Evolutionary conservation across 1,140 invertebrate genomes (phyloP).

Genomic region (Campoletis sonorensis): DNA sequence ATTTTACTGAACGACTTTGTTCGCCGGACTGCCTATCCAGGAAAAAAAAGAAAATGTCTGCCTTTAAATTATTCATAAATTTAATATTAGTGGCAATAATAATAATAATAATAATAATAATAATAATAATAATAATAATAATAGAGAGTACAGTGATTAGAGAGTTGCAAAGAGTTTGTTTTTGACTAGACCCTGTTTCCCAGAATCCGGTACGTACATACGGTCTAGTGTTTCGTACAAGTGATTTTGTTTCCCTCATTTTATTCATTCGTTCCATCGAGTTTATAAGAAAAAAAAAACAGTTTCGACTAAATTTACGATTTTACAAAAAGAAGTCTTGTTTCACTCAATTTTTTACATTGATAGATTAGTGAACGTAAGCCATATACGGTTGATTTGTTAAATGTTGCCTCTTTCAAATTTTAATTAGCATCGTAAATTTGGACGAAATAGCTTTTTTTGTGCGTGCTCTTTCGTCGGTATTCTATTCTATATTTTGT

Average conservation of each 20-base stretch:
- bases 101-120: no score
- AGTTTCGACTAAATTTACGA: neutral
- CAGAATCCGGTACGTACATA: conserved; percentile 57
- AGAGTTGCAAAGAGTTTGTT: conserved; percentile 39
- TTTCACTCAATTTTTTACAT: neutral
- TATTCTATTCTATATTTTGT: neutral
- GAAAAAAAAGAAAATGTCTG: conserved; percentile 45
- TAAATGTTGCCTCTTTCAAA: neutral
- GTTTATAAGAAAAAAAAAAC: conserved; percentile 4
- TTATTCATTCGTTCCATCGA: conserved; percentile 30
- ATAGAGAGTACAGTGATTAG: conserved; percentile 33
- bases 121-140: neutral
- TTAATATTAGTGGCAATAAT: neutral
- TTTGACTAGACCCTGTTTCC: conserved; percentile 65
- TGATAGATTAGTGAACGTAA: neutral
- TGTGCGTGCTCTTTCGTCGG: neutral
- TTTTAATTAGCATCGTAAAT: neutral
- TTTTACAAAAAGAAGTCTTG: neutral
- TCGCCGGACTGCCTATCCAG: neutral
- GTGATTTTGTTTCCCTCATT: conserved; percentile 3
- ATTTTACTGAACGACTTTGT: neutral
- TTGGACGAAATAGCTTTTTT: neutral
- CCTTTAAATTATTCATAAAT: conserved; percentile 47
- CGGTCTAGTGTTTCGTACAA: conserved; percentile 50
- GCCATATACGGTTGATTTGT: neutral